A percentile compares a stretch with the other conserved stretches of the same genome.
Conservation (phyloP, 2,888 invertebrate genomes). For the Itoplectis maculator region DNA sequence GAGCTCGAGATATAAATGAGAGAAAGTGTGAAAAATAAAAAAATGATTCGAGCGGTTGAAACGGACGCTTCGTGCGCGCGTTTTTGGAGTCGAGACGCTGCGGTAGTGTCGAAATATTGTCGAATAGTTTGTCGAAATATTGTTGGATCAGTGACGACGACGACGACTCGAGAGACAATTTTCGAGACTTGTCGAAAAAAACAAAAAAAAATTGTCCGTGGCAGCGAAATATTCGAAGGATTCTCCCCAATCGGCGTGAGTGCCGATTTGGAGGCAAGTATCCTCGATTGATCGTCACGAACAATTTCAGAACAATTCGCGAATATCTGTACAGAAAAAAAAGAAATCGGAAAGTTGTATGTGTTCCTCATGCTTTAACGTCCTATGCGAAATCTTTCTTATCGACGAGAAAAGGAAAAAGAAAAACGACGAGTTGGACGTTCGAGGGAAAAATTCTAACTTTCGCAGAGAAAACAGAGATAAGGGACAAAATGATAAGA, state of each 20-base stretch:
- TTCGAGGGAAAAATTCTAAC: conserved; percentile 28
- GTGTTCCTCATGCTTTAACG: conserved; percentile 66
- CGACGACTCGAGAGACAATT: not conserved
- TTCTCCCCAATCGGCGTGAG: not conserved
- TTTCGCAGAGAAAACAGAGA: conserved; percentile 14
- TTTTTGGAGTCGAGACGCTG: not conserved
- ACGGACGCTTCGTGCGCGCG: conserved; percentile 1
- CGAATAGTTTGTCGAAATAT: not conserved
- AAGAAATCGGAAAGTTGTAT: conserved; percentile 33
- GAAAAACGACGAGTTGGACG: not conserved
- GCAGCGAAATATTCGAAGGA: not conserved
- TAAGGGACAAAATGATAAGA: conserved; percentile 1
- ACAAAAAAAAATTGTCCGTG: not conserved
- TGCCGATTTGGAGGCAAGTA: not conserved
- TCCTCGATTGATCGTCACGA: conserved; percentile 5
- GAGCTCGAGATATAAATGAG: conserved; percentile 1
- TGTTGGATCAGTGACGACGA: too few species aligned
- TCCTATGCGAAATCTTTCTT: conserved; percentile 59
- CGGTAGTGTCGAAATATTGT: conserved; percentile 8
- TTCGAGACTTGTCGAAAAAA: not conserved
- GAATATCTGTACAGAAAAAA: conserved; percentile 23
- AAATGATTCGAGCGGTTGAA: too few species aligned
- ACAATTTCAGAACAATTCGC: conserved; percentile 18
- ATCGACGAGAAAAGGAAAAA: conserved; percentile 15
- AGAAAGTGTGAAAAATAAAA: not conserved